phyloP scores from a whole-genome alignment of 2,113 vertebrate species.

The Alosa alosa region DNA sequence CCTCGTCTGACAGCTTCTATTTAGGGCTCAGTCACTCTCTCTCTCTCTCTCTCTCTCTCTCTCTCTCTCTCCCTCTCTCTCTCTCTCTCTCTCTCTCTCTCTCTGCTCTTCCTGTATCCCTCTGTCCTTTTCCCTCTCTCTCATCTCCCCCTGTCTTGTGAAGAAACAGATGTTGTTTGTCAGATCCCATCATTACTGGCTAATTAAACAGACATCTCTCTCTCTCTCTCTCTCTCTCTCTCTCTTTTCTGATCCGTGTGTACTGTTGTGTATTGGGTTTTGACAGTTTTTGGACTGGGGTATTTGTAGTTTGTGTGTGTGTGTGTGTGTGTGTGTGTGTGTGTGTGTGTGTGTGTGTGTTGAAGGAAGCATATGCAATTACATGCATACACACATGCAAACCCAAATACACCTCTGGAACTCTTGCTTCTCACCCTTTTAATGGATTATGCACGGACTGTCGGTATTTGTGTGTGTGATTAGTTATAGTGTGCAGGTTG shows the following conservation, averaged over 20 bases:
- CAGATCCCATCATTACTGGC: conserved; percentile 81
- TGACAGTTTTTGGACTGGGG: conserved; percentile 3
- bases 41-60: conserved; percentile 54
- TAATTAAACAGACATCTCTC: conserved; percentile 75
- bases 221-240: conserved; percentile 68
- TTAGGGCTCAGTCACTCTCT: neutral
- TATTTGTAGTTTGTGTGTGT: neutral
- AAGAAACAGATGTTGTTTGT: conserved; percentile 82
- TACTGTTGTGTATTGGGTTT: neutral
- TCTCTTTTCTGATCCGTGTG: conserved; percentile 53
- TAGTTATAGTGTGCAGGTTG: neutral
- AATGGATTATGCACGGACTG: neutral
- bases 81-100: too few relatives aligned
- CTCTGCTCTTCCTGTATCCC: conserved; percentile 18
- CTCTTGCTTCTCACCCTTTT: neutral
- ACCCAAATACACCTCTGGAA: neutral
- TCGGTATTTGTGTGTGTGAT: neutral
- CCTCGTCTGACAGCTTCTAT: neutral
- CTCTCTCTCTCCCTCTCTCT: too few relatives aligned
- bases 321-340: neutral
- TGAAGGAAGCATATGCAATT: conserved; percentile 30
- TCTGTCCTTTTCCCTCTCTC: neutral
- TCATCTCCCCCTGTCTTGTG: conserved; percentile 41
- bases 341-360: conserved; percentile 28
- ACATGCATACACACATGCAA: neutral